These are phyloP conservation scores for Marcusenius ussheri DNA, from an alignment of 2,113 vertebrate genomes.

Conservation along the genomic window DNA sequence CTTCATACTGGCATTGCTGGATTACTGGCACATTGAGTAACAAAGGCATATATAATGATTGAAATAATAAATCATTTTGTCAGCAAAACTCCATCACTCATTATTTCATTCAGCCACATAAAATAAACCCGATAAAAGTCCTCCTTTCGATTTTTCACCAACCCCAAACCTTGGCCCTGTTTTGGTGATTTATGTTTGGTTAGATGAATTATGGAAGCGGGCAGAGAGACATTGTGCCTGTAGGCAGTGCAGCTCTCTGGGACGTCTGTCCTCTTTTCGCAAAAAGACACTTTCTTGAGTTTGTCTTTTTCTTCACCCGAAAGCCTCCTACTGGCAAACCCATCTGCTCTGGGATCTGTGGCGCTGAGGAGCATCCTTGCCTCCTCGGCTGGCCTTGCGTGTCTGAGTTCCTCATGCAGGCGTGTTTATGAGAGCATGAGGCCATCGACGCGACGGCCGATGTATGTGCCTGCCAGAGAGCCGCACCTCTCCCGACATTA, in stretches of 20 bases:
- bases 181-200: not conserved
- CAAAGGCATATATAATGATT: not conserved
- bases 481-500: not conserved
- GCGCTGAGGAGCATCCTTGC: not conserved
- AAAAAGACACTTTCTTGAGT: not conserved
- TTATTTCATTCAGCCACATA: not conserved
- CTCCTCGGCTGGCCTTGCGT: not conserved
- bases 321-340: not conserved
- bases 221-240: too few species aligned
- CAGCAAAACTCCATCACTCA: not conserved
- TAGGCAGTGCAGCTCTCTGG: not conserved
- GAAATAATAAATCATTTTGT: not conserved
- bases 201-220: not conserved
- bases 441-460: not conserved
- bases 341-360: constrained; percentile 11
- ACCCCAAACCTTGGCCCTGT: not conserved
- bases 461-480: not conserved
- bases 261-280: not conserved
- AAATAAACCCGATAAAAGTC: not conserved
- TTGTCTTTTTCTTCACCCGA: not conserved
- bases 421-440: not conserved
- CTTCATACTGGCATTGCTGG: not conserved
- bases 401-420: not conserved
- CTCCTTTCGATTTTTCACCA: not conserved
- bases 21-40: not conserved